A percentile compares a stretch with the other conserved stretches of the same genome.
Conservation (phyloP, 2,797 vertebrate species). For the Epinephelus coioides region DNA sequence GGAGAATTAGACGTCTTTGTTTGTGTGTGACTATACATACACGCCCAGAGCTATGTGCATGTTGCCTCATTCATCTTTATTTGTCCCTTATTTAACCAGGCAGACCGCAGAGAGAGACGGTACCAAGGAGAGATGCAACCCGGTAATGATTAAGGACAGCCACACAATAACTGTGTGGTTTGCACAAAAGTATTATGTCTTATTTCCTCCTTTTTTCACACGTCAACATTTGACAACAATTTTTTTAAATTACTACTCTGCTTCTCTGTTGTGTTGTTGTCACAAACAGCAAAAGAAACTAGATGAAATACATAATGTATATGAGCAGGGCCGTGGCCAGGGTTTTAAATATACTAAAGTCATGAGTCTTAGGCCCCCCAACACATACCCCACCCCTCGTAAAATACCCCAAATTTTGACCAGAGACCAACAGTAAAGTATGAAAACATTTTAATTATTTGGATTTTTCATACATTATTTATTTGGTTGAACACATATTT, state of each 20-base stretch:
- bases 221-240: background rate
- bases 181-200: background rate
- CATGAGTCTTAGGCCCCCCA: background rate
- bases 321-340: background rate
- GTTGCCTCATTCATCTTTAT: constrained; percentile 15
- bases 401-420: background rate
- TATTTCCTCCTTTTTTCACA: background rate
- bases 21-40: constrained; percentile 2
- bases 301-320: background rate
- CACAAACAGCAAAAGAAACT: background rate
- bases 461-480: too few relatives aligned
- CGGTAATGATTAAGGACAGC: background rate
- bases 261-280: constrained; percentile 1
- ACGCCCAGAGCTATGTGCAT: constrained; percentile 3
- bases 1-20: constrained; percentile 34
- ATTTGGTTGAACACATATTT: too few relatives aligned
- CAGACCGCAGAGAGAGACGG: constrained; percentile 4
- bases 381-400: background rate
- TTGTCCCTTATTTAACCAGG: constrained; percentile 12
- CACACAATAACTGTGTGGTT: background rate
- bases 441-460: too few relatives aligned
- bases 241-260: background rate
- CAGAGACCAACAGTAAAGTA: too few relatives aligned
- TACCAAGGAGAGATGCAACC: background rate
- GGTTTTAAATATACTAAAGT: background rate